Conservation (phyloP, 2,113 vertebrate genomes). For the Corydoras sp. region DNA sequence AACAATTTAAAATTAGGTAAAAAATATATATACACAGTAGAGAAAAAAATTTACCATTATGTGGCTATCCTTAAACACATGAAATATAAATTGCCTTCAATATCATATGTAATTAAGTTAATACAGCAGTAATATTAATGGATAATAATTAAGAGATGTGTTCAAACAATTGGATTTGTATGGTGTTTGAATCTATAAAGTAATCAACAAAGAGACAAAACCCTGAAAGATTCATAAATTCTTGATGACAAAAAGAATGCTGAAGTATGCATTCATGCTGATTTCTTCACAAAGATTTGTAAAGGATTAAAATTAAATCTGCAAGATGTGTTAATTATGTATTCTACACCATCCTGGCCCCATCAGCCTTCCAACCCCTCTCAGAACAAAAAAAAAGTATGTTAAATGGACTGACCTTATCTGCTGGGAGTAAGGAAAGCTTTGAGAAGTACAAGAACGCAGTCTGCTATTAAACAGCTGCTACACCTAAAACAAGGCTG, state of each 20-base stretch:
- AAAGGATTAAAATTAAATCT: neutral
- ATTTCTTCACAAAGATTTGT: neutral
- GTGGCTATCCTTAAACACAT: too few species aligned
- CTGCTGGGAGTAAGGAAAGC: slow-evolving; percentile 27
- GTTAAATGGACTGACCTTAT: slow-evolving; percentile 15
- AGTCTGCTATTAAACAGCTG: slow-evolving; percentile 33
- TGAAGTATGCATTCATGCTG: neutral
- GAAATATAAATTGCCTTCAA: too few species aligned
- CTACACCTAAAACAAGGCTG: slow-evolving; percentile 19
- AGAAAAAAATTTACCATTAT: too few species aligned
- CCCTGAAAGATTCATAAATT: neutral
- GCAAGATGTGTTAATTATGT: slow-evolving; percentile 19
- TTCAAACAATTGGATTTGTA: too few species aligned
- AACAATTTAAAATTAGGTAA: too few species aligned
- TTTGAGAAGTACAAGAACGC: slow-evolving; percentile 16
- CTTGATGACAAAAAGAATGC: neutral
- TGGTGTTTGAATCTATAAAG: too few species aligned
- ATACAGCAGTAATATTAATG: too few species aligned
- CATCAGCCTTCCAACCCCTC: neutral
- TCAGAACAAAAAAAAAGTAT: slow-evolving; percentile 9
- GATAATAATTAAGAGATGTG: too few species aligned
- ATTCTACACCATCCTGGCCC: neutral
- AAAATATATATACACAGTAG: too few species aligned
- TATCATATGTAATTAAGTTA: too few species aligned
- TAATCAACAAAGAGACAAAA: too few species aligned